Evolutionary conservation across 2,113 vertebrate species (phyloP), one percentile per base, ranked within the genome.

Genomic region (Campylomormyrus numenius): DNA sequence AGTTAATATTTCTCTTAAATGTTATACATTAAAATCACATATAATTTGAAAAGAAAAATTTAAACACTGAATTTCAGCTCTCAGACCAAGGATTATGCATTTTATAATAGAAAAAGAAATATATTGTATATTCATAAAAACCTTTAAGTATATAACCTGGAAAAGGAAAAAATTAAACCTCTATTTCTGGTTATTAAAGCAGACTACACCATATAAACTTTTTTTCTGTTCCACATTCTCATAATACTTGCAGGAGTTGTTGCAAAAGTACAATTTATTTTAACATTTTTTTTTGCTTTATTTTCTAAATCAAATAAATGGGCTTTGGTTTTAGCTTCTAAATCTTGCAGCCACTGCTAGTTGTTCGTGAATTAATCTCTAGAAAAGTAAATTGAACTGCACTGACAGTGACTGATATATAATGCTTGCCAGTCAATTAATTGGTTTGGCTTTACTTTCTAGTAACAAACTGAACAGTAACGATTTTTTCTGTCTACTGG

Each of bases 1-100:
- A 91, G 90, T 86, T 45, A 49, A 74, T 17, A 48, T 74, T 74
- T 49, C 85, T 52, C n/a, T 52, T 50, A 31, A 35, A 13, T 87
- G 49, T 52, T 87, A 48, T 27, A 17, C 31, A 42, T 88, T 49
- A 48, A 70, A 74, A 66, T 27, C 10, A 5, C 53, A 62, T 46
- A 50, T 31, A 56, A 56, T 56, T 52, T 11, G 56, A 48, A 88
- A 66, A 88, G 3, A 88, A 24, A 58, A 17, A 45, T 21, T 17
- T 21, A 45, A 35, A 42, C 5, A 0, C 3, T 42, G 77, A 19
- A 19, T 15, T 19, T 31, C 27, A 31, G 27, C 27, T 70, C 62
- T 4, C 3, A 24, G 53, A 58, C 21, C 21, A 31, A 31, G 9
- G 62, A 70, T 13, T 13, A 27, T 27, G 62, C 27, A 70, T 70